These are phyloP conservation scores for Dasypogon diadema DNA, from an alignment of 2,888 invertebrate species.

Conservation along the genomic window DNA sequence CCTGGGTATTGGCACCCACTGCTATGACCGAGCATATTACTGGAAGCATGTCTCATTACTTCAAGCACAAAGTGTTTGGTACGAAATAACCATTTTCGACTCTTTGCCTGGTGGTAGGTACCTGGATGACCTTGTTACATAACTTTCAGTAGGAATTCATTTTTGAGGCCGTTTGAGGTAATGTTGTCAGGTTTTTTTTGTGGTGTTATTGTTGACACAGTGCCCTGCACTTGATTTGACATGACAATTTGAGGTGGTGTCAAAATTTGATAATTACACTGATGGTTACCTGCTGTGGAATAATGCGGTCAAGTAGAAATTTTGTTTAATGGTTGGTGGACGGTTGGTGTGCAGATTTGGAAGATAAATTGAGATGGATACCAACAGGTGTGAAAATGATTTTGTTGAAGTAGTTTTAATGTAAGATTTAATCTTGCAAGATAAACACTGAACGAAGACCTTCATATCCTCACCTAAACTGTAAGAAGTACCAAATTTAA, in stretches of 20 bases:
- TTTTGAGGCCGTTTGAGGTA: conserved; percentile 25
- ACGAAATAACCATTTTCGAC: conserved; percentile 20
- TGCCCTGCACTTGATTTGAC: conserved; percentile 41
- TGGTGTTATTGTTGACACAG: conserved; percentile 31
- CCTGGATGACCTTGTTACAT: conserved; percentile 33
- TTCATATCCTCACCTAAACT: no score
- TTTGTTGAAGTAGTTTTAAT: no score
- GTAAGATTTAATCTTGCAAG: no score
- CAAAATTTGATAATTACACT: conserved; percentile 10
- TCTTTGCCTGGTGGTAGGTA: conserved; percentile 23
- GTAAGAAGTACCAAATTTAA: no score
- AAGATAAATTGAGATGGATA: no score
- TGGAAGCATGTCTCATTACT: not conserved
- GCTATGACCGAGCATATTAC: not conserved
- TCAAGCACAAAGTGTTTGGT: not conserved
- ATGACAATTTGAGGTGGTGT: conserved; percentile 31
- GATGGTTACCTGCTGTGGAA: conserved; percentile 8
- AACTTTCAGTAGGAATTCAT: conserved; percentile 29
- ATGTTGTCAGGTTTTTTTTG: conserved; percentile 2
- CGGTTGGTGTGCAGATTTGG: no score
- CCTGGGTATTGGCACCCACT: conserved; percentile 15
- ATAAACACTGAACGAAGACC: no score
- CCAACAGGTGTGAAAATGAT: no score
- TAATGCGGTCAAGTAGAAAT: conserved; percentile 31
- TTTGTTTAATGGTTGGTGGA: no score